phyloP scores from a whole-genome alignment of 2,113 vertebrate species.

The Colaptes auratus region DNA sequence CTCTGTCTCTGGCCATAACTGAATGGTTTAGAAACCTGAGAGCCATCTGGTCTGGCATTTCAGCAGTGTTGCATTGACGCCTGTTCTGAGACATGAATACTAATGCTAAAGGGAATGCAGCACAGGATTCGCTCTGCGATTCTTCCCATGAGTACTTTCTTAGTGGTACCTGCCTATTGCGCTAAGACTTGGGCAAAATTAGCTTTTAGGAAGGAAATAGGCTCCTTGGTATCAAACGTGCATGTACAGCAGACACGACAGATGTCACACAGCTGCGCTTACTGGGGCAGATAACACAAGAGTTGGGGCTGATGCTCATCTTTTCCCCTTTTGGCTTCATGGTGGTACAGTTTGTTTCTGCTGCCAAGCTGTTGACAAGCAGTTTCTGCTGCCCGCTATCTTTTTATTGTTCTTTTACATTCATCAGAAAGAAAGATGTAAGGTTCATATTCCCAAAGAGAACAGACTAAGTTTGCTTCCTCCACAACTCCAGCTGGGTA shows the following conservation, averaged over 20 bases:
- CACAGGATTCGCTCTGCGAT: background rate
- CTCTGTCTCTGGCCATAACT: background rate
- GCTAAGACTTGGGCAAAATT: background rate
- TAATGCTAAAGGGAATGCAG: background rate
- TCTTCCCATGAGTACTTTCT: background rate
- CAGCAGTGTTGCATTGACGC: background rate
- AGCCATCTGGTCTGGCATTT: background rate
- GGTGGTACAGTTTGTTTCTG: background rate
- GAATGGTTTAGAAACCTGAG: background rate
- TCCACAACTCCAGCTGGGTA: background rate
- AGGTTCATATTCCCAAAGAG: background rate
- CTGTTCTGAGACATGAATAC: background rate
- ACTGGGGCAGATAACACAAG: background rate
- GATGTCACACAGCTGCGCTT: slow-evolving; percentile 4
- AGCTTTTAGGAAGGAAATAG: slow-evolving; percentile 36
- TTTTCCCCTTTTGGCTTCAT: slow-evolving; percentile 9
- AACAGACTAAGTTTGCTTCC: background rate
- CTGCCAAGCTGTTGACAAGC: background rate
- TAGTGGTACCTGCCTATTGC: background rate
- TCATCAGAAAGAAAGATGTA: background rate
- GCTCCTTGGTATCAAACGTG: background rate
- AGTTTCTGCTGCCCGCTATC: background rate
- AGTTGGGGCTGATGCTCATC: background rate
- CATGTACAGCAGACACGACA: background rate
- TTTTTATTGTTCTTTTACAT: background rate